Conservation (phyloP, 2,113 vertebrate species). For the Oceanites oceanicus region DNA sequence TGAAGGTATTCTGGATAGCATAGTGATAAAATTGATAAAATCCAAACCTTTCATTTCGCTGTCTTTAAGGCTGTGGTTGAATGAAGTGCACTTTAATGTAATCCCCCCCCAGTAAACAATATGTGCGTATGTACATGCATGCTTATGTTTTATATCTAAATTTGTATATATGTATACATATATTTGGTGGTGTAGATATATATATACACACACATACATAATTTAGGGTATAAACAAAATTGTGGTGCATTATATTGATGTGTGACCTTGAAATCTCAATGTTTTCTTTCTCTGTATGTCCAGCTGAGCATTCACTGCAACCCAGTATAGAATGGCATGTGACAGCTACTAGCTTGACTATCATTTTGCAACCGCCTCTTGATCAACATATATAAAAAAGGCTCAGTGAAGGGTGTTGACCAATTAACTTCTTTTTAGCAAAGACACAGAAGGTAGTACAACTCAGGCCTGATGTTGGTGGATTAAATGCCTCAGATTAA, state of each 20-base stretch:
- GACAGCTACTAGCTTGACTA: neutral
- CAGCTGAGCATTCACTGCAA: neutral
- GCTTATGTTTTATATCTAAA: neutral
- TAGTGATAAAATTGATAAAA: neutral
- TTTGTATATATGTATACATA: neutral
- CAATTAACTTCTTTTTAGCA: neutral
- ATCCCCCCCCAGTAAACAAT: neutral
- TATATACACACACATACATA: neutral
- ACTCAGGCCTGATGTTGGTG: neutral
- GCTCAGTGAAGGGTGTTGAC: neutral
- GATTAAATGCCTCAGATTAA: neutral
- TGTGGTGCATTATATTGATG: neutral
- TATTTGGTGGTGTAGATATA: neutral
- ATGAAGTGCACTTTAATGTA: neutral
- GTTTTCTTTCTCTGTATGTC: neutral
- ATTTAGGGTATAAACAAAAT: neutral
- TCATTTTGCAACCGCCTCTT: neutral
- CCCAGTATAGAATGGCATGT: neutral
- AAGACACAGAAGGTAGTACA: neutral
- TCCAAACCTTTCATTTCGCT: neutral
- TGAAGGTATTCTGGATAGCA: neutral
- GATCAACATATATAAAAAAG: neutral
- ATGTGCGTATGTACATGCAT: neutral
- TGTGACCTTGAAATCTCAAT: neutral
- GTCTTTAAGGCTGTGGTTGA: neutral